Evolutionary conservation across 30 jellyfish, hydroid and myxozoan genomes (phyloP).

Genomic region (Nemopilema nomurai): DNA sequence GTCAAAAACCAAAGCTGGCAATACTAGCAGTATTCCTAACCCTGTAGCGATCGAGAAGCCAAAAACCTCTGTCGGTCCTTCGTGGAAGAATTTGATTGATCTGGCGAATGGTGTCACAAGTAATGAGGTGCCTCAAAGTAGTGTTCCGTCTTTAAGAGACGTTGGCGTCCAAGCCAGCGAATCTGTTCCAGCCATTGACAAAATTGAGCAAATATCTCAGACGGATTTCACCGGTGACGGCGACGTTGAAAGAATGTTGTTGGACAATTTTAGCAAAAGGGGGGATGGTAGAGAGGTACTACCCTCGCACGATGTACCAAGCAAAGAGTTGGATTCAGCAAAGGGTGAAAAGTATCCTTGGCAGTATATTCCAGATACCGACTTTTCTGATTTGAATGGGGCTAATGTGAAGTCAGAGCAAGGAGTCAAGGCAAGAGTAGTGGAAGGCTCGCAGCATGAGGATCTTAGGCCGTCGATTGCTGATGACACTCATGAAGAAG

Average conservation of each 20-base stretch:
- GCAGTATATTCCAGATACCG: constrained; percentile 40
- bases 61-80: constrained; percentile 38
- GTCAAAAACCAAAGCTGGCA: constrained; percentile 16
- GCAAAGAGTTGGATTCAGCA: not conserved
- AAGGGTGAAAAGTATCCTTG: constrained; percentile 40
- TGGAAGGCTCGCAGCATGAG: not conserved
- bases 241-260: constrained; percentile 34
- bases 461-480: not conserved
- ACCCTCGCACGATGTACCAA: not conserved
- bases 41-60: constrained; percentile 13
- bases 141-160: not conserved
- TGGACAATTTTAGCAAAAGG: not conserved
- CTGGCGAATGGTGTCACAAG: not conserved
- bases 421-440: not conserved
- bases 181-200: constrained; percentile 17
- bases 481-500: too few relatives aligned
- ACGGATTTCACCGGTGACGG: constrained; percentile 47
- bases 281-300: not conserved
- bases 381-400: constrained; percentile 15
- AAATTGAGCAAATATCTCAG: constrained; percentile 57
- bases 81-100: constrained; percentile 40
- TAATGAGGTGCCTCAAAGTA: not conserved
- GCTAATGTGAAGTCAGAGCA: not conserved
- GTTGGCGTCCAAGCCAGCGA: constrained; percentile 40
- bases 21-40: constrained; percentile 8